Conservation (phyloP, 2,888 invertebrate genomes). For the Tinea trinotella region DNA sequence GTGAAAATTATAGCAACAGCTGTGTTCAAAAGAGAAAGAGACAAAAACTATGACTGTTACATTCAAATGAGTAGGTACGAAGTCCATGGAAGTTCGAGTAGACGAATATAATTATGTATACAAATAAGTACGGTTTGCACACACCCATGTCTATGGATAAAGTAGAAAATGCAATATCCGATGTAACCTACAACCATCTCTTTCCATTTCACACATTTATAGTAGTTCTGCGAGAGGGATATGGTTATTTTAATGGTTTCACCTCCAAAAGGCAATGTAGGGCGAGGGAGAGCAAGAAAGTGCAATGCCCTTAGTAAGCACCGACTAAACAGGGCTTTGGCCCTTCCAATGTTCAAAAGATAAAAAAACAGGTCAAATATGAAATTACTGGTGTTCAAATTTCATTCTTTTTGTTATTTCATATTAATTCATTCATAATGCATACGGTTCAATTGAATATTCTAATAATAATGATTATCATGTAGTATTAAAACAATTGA, state of each 20-base stretch:
- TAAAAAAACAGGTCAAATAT: conserved; percentile 58
- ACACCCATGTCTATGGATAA: conserved; percentile 52
- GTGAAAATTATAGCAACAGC: neutral
- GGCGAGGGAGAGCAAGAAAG: conserved; percentile 68
- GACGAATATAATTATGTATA: conserved; percentile 45
- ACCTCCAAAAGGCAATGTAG: conserved; percentile 58
- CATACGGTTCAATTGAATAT: too few species aligned
- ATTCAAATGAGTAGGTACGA: conserved; percentile 47
- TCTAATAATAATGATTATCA: too few species aligned
- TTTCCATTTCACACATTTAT: conserved; percentile 45
- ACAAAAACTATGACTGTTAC: conserved; percentile 19
- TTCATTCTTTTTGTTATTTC: too few species aligned
- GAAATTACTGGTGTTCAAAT: too few species aligned
- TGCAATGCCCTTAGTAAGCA: conserved; percentile 63
- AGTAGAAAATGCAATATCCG: conserved; percentile 15
- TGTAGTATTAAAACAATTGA: too few species aligned
- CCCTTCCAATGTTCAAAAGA: conserved; percentile 46
- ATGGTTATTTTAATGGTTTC: conserved; percentile 44
- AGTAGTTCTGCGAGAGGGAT: conserved; percentile 37
- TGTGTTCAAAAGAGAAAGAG: neutral
- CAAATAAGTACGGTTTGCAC: conserved; percentile 45
- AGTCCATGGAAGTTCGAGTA: conserved; percentile 43
- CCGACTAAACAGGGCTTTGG: conserved; percentile 58
- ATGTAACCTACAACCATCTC: conserved; percentile 35
- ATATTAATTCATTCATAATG: too few species aligned